Conservation (phyloP, 1,140 invertebrate species). For the Carposina sasakii region DNA sequence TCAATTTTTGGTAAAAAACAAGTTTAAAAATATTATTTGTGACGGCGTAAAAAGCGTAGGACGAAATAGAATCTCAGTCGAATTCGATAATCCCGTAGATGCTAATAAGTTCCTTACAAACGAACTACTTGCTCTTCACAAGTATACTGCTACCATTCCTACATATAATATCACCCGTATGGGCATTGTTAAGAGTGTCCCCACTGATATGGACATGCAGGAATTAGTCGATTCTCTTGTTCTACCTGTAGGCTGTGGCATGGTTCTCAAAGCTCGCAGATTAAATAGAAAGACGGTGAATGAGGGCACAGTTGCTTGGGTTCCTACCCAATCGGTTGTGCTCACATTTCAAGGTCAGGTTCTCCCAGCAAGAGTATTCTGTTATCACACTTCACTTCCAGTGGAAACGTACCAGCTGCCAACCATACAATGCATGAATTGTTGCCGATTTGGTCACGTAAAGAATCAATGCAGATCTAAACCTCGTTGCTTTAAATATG, state of each 20-base stretch:
- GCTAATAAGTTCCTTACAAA: too few species aligned
- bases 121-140: too few species aligned
- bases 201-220: conserved; percentile 10
- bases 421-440: conserved; percentile 8
- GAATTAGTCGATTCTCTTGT: conserved; percentile 1
- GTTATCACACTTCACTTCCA: conserved; percentile 15
- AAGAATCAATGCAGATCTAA: conserved; percentile 6
- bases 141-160: not conserved
- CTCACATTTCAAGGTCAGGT: conserved; percentile 20
- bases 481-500: conserved; percentile 12
- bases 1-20: too few species aligned
- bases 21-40: too few species aligned
- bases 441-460: conserved; percentile 18
- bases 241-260: conserved; percentile 2
- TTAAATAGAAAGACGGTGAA: not conserved
- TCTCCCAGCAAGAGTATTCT: conserved; percentile 12
- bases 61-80: too few species aligned
- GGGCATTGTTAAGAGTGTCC: conserved; percentile 13
- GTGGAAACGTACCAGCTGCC: conserved; percentile 13
- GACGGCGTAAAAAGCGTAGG: too few species aligned
- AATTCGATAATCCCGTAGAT: too few species aligned
- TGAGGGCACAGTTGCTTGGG: not conserved
- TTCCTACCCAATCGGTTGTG: conserved; percentile 11
- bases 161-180: conserved; percentile 8
- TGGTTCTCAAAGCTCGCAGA: conserved; percentile 4